Evolutionary conservation across 2,888 invertebrate genomes (phyloP).

Genomic region (Drosophila stalkeri): DNA sequence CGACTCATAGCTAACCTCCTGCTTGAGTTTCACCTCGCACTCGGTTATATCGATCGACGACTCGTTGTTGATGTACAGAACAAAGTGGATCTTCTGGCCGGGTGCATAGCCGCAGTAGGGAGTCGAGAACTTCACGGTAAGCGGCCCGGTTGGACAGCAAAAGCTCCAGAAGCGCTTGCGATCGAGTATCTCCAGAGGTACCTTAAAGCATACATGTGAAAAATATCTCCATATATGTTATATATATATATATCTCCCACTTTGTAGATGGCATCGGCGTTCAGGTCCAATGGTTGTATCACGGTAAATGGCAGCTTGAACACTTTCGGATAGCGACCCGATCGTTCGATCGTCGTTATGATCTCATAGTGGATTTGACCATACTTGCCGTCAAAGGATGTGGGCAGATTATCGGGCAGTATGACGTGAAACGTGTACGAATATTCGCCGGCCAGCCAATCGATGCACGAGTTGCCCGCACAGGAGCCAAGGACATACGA

Average conservation of each 20-base stretch:
- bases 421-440: slow-evolving; percentile 92
- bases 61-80: slow-evolving; percentile 90
- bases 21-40: slow-evolving; percentile 88
- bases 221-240: neutral
- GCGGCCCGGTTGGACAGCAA: slow-evolving; percentile 84
- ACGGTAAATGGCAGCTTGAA: slow-evolving; percentile 92
- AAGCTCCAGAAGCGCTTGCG: slow-evolving; percentile 85
- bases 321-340: slow-evolving; percentile 94
- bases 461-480: slow-evolving; percentile 87
- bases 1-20: slow-evolving; percentile 86
- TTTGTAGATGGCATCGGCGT: slow-evolving; percentile 89
- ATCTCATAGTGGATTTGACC: slow-evolving; percentile 92
- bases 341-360: slow-evolving; percentile 91
- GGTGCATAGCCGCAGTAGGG: slow-evolving; percentile 91
- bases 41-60: slow-evolving; percentile 89
- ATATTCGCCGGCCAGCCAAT: slow-evolving; percentile 89
- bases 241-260: slow-evolving; percentile 84
- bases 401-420: slow-evolving; percentile 88
- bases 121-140: slow-evolving; percentile 84
- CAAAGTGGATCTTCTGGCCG: slow-evolving; percentile 90
- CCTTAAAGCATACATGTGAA: slow-evolving; percentile 51
- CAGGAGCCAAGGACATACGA: slow-evolving; percentile 84
- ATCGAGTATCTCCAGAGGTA: slow-evolving; percentile 83
- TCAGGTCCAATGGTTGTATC: slow-evolving; percentile 92
- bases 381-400: slow-evolving; percentile 91